These are phyloP conservation scores for Seira sanloemensis DNA, from an alignment of 2,888 invertebrate species.

Conservation along the genomic window DNA sequence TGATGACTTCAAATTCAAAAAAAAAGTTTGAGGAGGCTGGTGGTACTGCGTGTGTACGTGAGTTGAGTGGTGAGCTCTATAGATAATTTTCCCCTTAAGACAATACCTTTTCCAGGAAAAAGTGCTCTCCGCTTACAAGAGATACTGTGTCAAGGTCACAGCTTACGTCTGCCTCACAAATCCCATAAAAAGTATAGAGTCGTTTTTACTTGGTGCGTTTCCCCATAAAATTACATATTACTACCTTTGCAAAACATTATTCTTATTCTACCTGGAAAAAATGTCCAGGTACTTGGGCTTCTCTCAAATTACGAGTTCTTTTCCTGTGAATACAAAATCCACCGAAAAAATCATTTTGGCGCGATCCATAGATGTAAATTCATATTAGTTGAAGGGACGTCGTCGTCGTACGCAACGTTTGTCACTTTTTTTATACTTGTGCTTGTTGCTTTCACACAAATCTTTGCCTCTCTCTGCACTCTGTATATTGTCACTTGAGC, in stretches of 20 bases:
- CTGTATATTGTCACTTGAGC: too few species aligned
- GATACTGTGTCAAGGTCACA: conserved; percentile 63
- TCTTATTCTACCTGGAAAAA: not conserved
- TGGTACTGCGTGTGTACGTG: too few species aligned
- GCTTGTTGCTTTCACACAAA: too few species aligned
- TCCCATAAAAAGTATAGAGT: conserved; percentile 17
- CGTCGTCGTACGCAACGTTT: too few species aligned
- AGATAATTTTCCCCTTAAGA: not conserved
- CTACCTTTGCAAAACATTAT: not conserved
- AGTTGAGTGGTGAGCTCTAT: not conserved
- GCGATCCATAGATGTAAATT: too few species aligned
- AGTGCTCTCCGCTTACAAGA: conserved; percentile 12
- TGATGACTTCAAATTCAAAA: too few species aligned
- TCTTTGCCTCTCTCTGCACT: too few species aligned
- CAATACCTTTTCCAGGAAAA: not conserved
- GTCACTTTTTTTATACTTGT: too few species aligned
- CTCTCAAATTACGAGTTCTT: not conserved
- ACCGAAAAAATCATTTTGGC: not conserved
- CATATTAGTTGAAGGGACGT: too few species aligned
- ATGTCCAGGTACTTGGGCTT: not conserved
- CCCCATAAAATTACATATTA: too few species aligned
- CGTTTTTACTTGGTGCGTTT: conserved; percentile 3
- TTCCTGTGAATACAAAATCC: not conserved
- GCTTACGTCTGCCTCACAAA: conserved; percentile 32
- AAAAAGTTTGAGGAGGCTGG: too few species aligned